phyloP scores from a whole-genome alignment of 1,140 invertebrate species.

The Sogatella furcifera region DNA sequence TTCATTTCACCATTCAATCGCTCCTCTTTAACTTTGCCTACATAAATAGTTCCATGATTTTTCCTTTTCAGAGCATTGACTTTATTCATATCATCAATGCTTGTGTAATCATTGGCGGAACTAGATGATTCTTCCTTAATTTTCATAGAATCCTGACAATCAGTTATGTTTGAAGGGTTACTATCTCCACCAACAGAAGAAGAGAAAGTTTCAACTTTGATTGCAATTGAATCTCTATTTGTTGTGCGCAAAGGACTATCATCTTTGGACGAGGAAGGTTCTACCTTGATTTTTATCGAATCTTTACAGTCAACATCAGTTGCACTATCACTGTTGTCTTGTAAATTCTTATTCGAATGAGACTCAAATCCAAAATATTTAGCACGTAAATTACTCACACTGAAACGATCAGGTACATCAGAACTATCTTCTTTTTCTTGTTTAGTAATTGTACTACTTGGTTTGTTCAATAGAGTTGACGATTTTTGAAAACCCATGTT shows the following conservation, averaged over 20 bases:
- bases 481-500: not conserved
- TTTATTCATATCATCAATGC: too few relatives aligned
- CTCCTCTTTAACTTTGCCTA: not conserved
- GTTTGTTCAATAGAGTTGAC: not conserved
- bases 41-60: slow-evolving; percentile 35
- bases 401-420: not conserved
- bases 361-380: slow-evolving; percentile 11
- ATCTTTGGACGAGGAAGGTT: not conserved
- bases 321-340: not conserved
- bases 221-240: not conserved
- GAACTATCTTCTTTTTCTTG: too few relatives aligned
- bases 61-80: slow-evolving; percentile 30
- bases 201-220: not conserved
- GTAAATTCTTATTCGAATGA: slow-evolving; percentile 21
- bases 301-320: not conserved
- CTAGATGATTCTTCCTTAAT: too few relatives aligned
- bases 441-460: not conserved
- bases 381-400: not conserved
- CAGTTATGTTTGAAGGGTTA: not conserved
- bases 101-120: too few relatives aligned
- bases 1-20: too few relatives aligned
- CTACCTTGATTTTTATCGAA: not conserved
- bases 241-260: too few relatives aligned
- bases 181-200: not conserved
- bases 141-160: not conserved